phyloP scores from a whole-genome alignment of 2,113 vertebrate species.

The Panurus biarmicus region DNA sequence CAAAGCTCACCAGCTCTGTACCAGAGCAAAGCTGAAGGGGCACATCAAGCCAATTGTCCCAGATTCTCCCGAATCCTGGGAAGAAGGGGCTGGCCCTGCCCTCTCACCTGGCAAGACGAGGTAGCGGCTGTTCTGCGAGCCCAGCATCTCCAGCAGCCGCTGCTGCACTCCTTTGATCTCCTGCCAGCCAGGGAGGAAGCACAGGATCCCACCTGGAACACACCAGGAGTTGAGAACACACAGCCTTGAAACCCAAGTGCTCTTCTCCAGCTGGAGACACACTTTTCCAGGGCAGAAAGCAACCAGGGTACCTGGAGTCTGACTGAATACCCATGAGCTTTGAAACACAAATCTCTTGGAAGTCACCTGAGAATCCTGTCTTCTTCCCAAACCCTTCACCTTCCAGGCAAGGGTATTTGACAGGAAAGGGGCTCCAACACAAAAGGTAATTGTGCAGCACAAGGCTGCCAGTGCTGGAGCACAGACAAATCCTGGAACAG shows the following conservation, averaged over 20 bases:
- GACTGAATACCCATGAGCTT: background rate
- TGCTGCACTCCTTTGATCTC: conserved; percentile 90
- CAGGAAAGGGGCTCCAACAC: background rate
- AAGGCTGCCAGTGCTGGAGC: background rate
- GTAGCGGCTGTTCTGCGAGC: conserved; percentile 74
- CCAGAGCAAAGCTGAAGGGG: background rate
- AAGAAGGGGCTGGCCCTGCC: background rate
- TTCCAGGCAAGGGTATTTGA: background rate
- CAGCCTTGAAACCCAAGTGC: background rate
- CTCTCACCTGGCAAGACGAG: conserved; percentile 86
- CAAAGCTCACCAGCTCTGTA: background rate
- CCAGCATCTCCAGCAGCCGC: conserved; percentile 73
- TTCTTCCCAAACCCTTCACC: background rate
- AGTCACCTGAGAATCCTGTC: background rate
- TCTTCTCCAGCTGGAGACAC: background rate
- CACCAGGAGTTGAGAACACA: background rate
- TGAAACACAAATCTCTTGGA: background rate
- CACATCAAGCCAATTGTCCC: background rate
- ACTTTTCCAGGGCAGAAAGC: background rate
- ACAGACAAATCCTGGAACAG: background rate
- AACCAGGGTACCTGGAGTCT: background rate
- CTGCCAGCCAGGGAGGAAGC: conserved; percentile 97
- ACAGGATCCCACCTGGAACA: conserved; percentile 87
- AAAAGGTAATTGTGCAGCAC: background rate
- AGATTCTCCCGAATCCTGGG: background rate